A percentile compares a stretch with the other conserved stretches of the same genome.
These are phyloP conservation scores for Lissonota sp. DNA, from an alignment of 2,888 invertebrate species.

Conservation along the genomic window DNA sequence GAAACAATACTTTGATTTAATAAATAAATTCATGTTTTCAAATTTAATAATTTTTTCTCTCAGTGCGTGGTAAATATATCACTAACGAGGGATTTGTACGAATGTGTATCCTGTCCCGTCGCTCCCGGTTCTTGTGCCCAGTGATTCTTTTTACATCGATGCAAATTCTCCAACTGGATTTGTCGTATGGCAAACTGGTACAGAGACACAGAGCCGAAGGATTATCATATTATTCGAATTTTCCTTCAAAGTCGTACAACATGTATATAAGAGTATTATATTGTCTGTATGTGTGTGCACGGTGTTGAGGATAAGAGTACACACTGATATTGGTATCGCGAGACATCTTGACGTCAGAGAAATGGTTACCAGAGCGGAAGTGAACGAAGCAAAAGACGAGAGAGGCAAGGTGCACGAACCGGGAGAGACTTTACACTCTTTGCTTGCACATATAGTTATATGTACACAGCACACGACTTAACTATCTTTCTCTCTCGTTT, in stretches of 20 bases:
- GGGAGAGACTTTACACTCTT: conserved; percentile 63
- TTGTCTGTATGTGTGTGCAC: not conserved
- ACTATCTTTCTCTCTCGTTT: conserved; percentile 63
- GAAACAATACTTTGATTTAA: too few relatives aligned
- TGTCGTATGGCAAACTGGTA: conserved; percentile 38
- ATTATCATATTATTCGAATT: conserved; percentile 50
- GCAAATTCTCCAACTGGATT: conserved; percentile 50
- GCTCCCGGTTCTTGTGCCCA: conserved; percentile 2
- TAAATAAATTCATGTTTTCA: too few relatives aligned
- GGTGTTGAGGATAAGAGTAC: conserved; percentile 18
- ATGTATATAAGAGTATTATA: not conserved
- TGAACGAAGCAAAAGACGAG: conserved; percentile 67
- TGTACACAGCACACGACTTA: conserved; percentile 51
- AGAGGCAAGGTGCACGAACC: conserved; percentile 70
- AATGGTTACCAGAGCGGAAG: conserved; percentile 76
- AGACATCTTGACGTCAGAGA: conserved; percentile 67
- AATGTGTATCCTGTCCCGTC: conserved; percentile 37
- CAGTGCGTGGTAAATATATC: not conserved
- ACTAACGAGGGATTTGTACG: conserved; percentile 35
- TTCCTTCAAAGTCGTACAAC: not conserved
- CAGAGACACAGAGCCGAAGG: conserved; percentile 14
- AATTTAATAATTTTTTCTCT: too few relatives aligned
- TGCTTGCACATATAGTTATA: conserved; percentile 2
- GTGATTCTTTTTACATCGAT: conserved; percentile 34
- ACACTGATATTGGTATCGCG: conserved; percentile 43